phyloP scores from a whole-genome alignment of 2,888 invertebrate genomes.

The Hirtodrosophila alboralis region DNA sequence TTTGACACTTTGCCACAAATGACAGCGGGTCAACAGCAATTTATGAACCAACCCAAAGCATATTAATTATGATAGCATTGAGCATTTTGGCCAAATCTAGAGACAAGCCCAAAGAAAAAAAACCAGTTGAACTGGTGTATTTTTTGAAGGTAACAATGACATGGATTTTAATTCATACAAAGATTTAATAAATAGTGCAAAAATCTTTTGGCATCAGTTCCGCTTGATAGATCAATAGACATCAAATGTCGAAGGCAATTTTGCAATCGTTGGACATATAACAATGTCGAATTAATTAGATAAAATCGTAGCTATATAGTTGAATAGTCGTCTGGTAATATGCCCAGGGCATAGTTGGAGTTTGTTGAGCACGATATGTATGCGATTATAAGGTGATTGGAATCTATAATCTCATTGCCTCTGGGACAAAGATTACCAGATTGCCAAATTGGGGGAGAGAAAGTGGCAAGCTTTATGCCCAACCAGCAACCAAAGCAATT shows the following conservation, averaged over 20 bases:
- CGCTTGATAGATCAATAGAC: conserved; percentile 28
- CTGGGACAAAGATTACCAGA: conserved; percentile 43
- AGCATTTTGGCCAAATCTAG: conserved; percentile 1
- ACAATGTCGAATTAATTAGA: conserved; percentile 47
- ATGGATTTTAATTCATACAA: conserved; percentile 23
- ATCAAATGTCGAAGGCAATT: conserved; percentile 42
- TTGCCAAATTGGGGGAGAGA: conserved; percentile 58
- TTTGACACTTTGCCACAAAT: conserved; percentile 23
- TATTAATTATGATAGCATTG: conserved; percentile 51
- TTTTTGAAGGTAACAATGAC: conserved; percentile 14
- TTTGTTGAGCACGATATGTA: conserved; percentile 46
- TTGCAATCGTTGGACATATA: conserved; percentile 19
- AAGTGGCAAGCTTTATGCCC: conserved; percentile 38
- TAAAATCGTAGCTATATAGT: conserved; percentile 12
- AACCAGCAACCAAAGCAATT: conserved; percentile 24
- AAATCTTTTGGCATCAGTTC: conserved; percentile 37
- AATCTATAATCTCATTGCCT: conserved; percentile 50
- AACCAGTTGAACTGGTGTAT: conserved; percentile 50
- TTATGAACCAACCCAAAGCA: conserved; percentile 46
- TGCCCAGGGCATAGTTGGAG: conserved; percentile 36
- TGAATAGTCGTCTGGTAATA: conserved; percentile 53
- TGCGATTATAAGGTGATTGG: conserved; percentile 53
- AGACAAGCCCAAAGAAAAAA: conserved; percentile 8
- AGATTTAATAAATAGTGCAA: conserved; percentile 44
- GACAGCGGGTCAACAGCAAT: conserved; percentile 39